Conservation (phyloP, 2,888 invertebrate genomes). For the Pammene fasciana region DNA sequence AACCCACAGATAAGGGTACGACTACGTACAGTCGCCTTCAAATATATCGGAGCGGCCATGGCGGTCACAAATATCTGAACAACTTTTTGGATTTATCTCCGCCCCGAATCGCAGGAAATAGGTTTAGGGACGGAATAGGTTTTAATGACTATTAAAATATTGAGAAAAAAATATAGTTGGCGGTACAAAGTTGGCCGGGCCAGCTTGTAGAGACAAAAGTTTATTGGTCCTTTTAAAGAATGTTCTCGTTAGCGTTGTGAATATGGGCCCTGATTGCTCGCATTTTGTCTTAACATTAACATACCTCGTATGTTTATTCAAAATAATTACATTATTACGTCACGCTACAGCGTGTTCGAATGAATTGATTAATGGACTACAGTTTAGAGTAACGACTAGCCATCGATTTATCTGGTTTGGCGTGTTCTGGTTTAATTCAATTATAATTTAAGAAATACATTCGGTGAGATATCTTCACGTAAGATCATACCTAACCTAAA, state of each 20-base stretch:
- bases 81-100: no score
- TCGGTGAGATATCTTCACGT: background rate
- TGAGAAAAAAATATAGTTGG: no score
- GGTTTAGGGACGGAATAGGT: no score
- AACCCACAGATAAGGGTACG: no score
- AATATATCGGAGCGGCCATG: no score
- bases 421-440: background rate
- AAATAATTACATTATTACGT: constrained; percentile 36
- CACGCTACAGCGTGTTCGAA: constrained; percentile 8
- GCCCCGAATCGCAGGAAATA: no score
- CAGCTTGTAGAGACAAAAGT: no score
- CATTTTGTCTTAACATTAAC: constrained; percentile 10
- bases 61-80: no score
- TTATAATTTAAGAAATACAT: background rate
- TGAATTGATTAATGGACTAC: constrained; percentile 29
- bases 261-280: background rate
- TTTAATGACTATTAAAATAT: no score
- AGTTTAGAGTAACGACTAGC: constrained; percentile 20
- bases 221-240: background rate
- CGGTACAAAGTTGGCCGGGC: no score
- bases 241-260: background rate
- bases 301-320: constrained; percentile 10
- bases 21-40: no score
- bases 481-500: background rate
- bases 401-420: constrained; percentile 11